Evolutionary conservation across 2,888 invertebrate species (phyloP).

Genomic region (Rotaria socialis): DNA sequence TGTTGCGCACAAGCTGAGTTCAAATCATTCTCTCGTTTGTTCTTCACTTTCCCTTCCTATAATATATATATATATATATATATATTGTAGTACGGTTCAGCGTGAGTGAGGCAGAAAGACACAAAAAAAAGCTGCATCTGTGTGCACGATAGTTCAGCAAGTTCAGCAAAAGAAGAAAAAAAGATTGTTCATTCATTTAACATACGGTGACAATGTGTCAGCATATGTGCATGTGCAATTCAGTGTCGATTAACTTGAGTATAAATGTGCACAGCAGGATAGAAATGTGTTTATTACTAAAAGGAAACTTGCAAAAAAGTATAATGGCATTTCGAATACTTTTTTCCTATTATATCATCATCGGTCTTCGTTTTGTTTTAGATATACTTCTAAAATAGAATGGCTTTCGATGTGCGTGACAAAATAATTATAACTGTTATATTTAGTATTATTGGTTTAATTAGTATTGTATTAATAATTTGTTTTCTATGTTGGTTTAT

Average conservation of each 20-base stretch:
- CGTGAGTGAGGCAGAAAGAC: not conserved
- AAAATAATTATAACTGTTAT: not conserved
- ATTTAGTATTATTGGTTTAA: not conserved
- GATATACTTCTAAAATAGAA: not conserved
- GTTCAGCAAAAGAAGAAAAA: not conserved
- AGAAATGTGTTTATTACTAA: not conserved
- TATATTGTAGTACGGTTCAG: not conserved
- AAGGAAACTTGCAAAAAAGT: not conserved
- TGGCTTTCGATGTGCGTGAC: not conserved
- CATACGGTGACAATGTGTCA: not conserved
- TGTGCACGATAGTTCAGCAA: not conserved
- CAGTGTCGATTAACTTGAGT: not conserved
- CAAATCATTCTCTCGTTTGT: slow-evolving; percentile 7
- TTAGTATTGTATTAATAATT: not conserved
- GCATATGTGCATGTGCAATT: not conserved
- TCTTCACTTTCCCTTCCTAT: not conserved
- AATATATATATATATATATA: not conserved
- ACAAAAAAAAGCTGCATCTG: not conserved
- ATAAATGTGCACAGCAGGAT: not conserved
- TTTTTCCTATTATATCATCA: not conserved
- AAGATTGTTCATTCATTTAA: not conserved
- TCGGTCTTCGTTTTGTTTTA: not conserved
- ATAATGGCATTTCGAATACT: not conserved
- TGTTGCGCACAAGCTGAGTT: not conserved
- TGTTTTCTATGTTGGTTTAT: not conserved